phyloP scores from a whole-genome alignment of 1,140 invertebrate species.

The Thaumetopoea pityocampa region DNA sequence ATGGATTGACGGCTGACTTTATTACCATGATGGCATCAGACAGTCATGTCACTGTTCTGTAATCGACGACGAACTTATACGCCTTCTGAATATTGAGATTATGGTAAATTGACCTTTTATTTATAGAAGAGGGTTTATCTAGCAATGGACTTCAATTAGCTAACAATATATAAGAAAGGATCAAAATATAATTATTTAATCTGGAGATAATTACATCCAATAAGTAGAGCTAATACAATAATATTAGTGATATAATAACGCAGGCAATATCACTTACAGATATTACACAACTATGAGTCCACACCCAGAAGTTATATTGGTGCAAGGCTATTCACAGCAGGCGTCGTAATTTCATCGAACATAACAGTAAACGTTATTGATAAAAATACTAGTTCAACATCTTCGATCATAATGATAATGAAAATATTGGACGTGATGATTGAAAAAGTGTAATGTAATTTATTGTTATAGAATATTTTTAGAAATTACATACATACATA shows the following conservation, averaged over 20 bases:
- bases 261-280: constrained; percentile 16
- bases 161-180: too few species aligned
- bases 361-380: constrained; percentile 27
- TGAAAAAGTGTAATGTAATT: constrained; percentile 11
- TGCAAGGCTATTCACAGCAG: constrained; percentile 32
- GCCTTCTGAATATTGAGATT: too few species aligned
- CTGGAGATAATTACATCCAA: too few species aligned
- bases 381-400: constrained; percentile 24
- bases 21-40: too few species aligned
- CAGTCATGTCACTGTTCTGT: too few species aligned
- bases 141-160: too few species aligned
- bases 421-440: constrained; percentile 16
- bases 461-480: constrained; percentile 2
- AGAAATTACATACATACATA: constrained; percentile 8
- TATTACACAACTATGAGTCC: constrained; percentile 13
- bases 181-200: too few species aligned
- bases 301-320: constrained; percentile 20
- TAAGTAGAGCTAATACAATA: too few species aligned
- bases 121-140: too few species aligned
- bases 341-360: constrained; percentile 53
- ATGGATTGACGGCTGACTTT: too few species aligned
- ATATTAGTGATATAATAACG: constrained; percentile 11
- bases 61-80: too few species aligned
- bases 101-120: too few species aligned
- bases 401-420: constrained; percentile 21